Evolutionary conservation across 1,140 invertebrate species (phyloP), one percentile per base, ranked within the genome.

Genomic region (Tribolium castaneum): DNA sequence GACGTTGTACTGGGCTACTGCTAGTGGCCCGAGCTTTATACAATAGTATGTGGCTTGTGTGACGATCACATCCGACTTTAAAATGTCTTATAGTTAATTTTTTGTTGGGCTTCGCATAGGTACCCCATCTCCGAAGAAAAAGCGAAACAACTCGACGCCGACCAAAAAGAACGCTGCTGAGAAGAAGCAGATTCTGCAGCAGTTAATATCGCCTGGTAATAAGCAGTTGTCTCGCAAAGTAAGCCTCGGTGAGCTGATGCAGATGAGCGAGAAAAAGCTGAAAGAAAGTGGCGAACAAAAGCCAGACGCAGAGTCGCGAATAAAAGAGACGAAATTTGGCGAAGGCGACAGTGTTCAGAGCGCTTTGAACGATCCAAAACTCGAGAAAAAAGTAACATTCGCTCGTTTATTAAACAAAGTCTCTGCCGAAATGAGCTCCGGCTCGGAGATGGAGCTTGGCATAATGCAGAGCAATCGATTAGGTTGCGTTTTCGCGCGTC

Each of bases 321-420:
- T 87, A 74, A 89, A 88, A 77, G 90, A 92, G 80, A 92, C 90
- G 0, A 90, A 90, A 62, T 91, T 92, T 78, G 88, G 85, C 5
- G 82, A 80, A 6, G 87, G 87, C 75, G 80, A 82, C 9, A 87
- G 89, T 3, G 88, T 88, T 0, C 87, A 88, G 6, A 87, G 88
- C 2, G 90, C 89, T 78, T 86, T 91, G 70, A 88, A 86, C 35
- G 91, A 92, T 85, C 90, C 89, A 30, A 93, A 92, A 82, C 85
- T 92, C 62, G 92, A 93, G 81, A 93, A 93, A 85, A 93, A 93
- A 86, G 93, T 94, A 0, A 93, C 92, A 0, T 94, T 94, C 84
- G 93, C 93, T 5, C 88, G 92, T 78, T 85, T 94, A 25, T 85
- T 94, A 16, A 92, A 92, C 81, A 93, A 91, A 87, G 92, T 94